Evolutionary conservation across 2,113 vertebrate species (phyloP).

Genomic region (Cyphomyrus plagiostoma): DNA sequence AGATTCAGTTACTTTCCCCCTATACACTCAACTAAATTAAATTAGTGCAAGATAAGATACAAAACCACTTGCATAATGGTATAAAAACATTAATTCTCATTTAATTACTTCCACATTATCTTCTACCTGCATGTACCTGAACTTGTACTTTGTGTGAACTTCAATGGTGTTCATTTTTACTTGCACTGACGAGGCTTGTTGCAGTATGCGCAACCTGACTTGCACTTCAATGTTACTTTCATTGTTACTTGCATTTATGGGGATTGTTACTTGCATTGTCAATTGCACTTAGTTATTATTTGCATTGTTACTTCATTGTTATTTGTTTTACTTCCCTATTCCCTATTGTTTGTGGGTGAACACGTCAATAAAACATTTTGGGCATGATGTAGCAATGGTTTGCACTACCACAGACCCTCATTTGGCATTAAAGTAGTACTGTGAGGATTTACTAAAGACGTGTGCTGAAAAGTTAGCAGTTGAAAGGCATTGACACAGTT

Average conservation of each 20-base stretch:
- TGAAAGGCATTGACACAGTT: neutral
- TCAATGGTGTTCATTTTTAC: neutral
- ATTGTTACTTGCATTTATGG: neutral
- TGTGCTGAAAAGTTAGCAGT: neutral
- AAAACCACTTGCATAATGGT: constrained; percentile 13
- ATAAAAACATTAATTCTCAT: constrained; percentile 17
- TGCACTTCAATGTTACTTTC: neutral
- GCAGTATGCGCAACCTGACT: neutral
- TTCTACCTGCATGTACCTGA: neutral
- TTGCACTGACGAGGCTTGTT: neutral
- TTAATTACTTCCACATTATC: neutral
- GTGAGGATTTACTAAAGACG: neutral
- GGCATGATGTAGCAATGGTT: neutral
- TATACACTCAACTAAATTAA: neutral
- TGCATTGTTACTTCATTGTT: neutral
- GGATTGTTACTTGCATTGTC: neutral
- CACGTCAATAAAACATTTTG: neutral
- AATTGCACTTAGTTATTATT: neutral
- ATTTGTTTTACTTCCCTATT: neutral
- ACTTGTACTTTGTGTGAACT: neutral
- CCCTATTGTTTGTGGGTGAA: neutral
- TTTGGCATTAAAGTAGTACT: neutral
- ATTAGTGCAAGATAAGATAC: neutral
- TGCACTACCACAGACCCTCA: neutral
- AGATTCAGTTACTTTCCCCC: neutral